phyloP scores from a whole-genome alignment of 2,888 invertebrate genomes.

The Aelia acuminata region DNA sequence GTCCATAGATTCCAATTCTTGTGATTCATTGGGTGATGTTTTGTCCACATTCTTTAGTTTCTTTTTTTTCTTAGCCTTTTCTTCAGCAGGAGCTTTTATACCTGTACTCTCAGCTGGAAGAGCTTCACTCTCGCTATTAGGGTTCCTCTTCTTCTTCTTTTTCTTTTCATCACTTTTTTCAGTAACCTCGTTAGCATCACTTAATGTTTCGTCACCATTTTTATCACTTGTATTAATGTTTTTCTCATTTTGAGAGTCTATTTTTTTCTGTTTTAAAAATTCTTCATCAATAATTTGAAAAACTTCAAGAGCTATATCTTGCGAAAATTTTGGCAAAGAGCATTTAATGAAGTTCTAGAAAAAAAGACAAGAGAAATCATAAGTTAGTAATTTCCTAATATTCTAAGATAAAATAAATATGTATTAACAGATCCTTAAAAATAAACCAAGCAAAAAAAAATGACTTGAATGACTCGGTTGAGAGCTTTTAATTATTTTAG shows the following conservation, averaged over 20 bases:
- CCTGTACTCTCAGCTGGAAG: background rate
- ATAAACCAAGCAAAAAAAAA: background rate
- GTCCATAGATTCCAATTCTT: background rate
- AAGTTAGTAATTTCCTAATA: background rate
- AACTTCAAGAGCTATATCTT: slow-evolving; percentile 14
- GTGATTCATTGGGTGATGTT: too few relatives aligned
- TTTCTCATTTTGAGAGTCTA: background rate
- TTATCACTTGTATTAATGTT: background rate
- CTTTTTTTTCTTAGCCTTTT: background rate
- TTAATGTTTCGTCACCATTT: background rate
- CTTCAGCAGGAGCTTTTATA: background rate
- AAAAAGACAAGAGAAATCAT: background rate
- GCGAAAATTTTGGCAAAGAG: slow-evolving; percentile 12
- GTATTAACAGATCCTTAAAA: background rate
- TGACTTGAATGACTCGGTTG: too few relatives aligned
- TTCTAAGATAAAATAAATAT: background rate
- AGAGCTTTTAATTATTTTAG: too few relatives aligned
- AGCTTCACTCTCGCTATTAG: slow-evolving; percentile 27
- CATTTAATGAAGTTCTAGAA: slow-evolving; percentile 60
- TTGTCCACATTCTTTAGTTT: background rate
- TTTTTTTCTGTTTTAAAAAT: slow-evolving; percentile 50
- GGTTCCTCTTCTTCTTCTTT: slow-evolving; percentile 56
- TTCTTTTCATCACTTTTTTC: slow-evolving; percentile 18
- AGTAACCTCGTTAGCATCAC: slow-evolving; percentile 6
- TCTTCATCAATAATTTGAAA: slow-evolving; percentile 55